Percentiles rank a stretch among this genome's conserved stretches.
phyloP scores from a whole-genome alignment of 1,140 invertebrate species.

The Ceratina australensis region DNA sequence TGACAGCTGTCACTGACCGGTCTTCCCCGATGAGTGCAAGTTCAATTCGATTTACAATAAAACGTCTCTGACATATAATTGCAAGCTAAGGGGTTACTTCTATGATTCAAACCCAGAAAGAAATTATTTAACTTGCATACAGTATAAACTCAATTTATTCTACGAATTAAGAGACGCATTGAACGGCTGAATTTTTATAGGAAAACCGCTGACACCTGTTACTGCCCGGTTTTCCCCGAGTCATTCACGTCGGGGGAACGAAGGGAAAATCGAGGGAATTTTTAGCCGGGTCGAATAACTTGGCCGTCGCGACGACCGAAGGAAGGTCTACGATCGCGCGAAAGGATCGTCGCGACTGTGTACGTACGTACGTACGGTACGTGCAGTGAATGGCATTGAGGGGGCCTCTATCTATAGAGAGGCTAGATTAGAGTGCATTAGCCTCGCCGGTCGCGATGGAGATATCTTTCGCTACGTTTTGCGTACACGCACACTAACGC shows the following conservation, averaged over 20 bases:
- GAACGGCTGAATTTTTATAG: too few relatives aligned
- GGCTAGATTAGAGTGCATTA: conserved; percentile 67
- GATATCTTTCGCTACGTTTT: conserved; percentile 54
- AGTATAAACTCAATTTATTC: neutral
- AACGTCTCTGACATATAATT: too few relatives aligned
- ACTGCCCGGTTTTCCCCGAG: too few relatives aligned
- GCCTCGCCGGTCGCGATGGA: conserved; percentile 53
- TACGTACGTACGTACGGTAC: conserved; percentile 60
- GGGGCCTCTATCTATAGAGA: conserved; percentile 63
- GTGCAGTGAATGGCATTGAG: conserved; percentile 67
- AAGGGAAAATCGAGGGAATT: too few relatives aligned
- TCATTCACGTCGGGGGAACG: too few relatives aligned
- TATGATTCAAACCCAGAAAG: too few relatives aligned
- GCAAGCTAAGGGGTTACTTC: too few relatives aligned
- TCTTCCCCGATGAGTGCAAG: too few relatives aligned
- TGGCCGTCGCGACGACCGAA: conserved; percentile 27
- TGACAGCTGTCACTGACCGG: too few relatives aligned
- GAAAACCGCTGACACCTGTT: too few relatives aligned
- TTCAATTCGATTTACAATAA: too few relatives aligned
- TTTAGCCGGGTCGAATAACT: conserved; percentile 47
- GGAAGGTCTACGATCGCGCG: conserved; percentile 57
- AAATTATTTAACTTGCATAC: too few relatives aligned
- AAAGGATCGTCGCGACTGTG: conserved; percentile 46
- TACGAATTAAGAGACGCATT: neutral
- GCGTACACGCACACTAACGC: conserved; percentile 47